A percentile compares a stretch with the other conserved stretches of the same genome.
Evolutionary conservation across 2,113 vertebrate genomes (phyloP).

Genomic region (Proteles cristata): DNA sequence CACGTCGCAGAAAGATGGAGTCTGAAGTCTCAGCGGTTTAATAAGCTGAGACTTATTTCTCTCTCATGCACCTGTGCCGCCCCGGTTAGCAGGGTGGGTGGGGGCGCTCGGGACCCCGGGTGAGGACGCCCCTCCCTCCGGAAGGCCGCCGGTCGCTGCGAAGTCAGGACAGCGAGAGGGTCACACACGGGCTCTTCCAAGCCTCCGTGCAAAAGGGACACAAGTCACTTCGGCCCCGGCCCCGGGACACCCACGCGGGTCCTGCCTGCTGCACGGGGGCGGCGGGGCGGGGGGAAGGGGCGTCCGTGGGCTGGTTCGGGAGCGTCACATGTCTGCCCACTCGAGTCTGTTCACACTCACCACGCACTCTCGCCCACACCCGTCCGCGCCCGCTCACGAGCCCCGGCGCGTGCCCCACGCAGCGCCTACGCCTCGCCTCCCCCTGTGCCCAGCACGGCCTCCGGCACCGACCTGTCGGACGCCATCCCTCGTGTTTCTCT

Average conservation of each 20-base stretch:
- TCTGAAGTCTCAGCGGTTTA: not conserved
- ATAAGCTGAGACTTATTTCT: not conserved
- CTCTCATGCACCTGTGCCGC: accelerated
- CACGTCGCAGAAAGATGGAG: not conserved
- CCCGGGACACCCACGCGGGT: too few species aligned
- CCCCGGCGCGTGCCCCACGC: not conserved
- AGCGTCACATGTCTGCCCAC: not conserved
- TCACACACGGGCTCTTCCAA: not conserved
- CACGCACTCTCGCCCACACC: too few species aligned
- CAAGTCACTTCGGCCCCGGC: not conserved
- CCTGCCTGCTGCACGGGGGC: not conserved
- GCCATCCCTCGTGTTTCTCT: not conserved
- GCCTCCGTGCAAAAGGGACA: not conserved
- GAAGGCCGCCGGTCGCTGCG: not conserved
- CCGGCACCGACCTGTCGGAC: too few species aligned
- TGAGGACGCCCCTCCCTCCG: not conserved
- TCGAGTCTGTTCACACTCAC: accelerated
- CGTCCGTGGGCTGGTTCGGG: not conserved
- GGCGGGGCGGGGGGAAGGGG: not conserved
- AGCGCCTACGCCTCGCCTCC: not conserved
- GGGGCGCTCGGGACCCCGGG: not conserved
- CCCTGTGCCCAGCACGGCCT: too few species aligned
- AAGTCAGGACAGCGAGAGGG: not conserved
- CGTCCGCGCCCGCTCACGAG: not conserved
- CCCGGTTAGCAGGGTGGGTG: not conserved